Conservation (phyloP, 2,113 vertebrate genomes). For the Hymenochirus boettgeri region DNA sequence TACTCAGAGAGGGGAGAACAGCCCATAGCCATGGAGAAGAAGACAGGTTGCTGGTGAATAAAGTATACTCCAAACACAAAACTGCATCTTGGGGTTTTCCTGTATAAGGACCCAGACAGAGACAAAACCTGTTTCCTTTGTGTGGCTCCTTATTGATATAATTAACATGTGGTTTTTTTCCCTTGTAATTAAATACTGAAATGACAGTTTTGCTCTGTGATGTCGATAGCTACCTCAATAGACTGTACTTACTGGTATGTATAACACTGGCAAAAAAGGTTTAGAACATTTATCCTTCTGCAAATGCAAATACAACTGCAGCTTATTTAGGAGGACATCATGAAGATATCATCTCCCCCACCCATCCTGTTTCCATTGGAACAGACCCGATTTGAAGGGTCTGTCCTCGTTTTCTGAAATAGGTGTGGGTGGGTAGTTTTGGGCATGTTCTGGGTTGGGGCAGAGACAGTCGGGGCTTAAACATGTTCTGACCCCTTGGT, state of each 20-base stretch:
- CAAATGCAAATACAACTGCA: no score
- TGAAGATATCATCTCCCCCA: no score
- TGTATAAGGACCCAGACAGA: constrained; percentile 38
- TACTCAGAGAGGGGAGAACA: constrained; percentile 23
- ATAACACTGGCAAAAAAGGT: background rate
- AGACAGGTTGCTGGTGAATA: constrained; percentile 34
- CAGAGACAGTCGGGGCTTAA: no score
- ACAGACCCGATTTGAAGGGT: no score
- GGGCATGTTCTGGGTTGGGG: no score
- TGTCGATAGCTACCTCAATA: constrained; percentile 29
- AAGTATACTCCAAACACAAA: constrained; percentile 30
- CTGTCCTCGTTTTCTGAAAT: no score
- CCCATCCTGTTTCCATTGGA: no score
- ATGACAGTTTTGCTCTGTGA: constrained; percentile 36
- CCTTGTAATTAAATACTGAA: constrained; percentile 34
- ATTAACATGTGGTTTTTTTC: constrained; percentile 15
- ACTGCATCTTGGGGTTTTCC: constrained; percentile 27
- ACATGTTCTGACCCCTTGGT: no score
- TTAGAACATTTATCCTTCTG: no score
- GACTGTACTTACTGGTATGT: constrained; percentile 3
- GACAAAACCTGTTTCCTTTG: constrained; percentile 40
- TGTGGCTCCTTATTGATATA: constrained; percentile 38
- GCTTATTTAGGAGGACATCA: no score
- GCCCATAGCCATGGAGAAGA: constrained; percentile 22
- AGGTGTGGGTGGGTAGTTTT: no score